Evolutionary conservation across 2,113 vertebrate species (phyloP).

Genomic region (Myocastor coypus): DNA sequence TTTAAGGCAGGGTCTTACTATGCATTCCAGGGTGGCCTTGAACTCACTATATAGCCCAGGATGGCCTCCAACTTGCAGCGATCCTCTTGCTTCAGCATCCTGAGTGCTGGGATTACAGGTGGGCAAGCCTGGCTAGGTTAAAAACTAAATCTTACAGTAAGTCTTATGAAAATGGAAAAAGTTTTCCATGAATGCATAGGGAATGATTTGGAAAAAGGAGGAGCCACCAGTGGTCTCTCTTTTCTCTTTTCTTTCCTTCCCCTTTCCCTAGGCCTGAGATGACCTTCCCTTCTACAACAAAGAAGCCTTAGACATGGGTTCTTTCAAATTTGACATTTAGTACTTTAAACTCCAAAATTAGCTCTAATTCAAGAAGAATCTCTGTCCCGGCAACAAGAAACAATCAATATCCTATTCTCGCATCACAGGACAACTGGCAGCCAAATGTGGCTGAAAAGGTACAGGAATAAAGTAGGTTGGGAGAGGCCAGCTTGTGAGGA

Average conservation of each 20-base stretch:
- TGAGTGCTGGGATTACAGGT: neutral
- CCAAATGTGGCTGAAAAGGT: neutral
- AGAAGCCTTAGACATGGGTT: slow-evolving; percentile 64
- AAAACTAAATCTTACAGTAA: neutral
- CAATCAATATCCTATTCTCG: slow-evolving; percentile 53
- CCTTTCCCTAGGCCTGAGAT: slow-evolving; percentile 46
- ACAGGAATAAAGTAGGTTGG: neutral
- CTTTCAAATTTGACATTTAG: slow-evolving; percentile 70
- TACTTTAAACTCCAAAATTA: slow-evolving; percentile 69
- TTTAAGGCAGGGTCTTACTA: neutral
- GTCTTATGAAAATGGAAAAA: neutral
- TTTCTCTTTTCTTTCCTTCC: neutral
- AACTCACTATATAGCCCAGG: neutral
- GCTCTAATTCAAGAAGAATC: slow-evolving; percentile 59
- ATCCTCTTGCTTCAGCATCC: neutral
- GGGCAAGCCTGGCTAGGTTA: neutral
- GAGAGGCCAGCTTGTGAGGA: too few species aligned
- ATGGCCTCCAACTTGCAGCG: neutral
- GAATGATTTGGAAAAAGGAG: neutral
- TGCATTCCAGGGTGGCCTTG: neutral
- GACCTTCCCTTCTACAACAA: slow-evolving; percentile 59
- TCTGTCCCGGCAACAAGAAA: slow-evolving; percentile 66
- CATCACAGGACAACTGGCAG: neutral
- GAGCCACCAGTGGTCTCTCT: neutral
- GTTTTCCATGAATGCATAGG: neutral